phyloP scores from a whole-genome alignment of 2,113 vertebrate genomes.

The Meriones unguiculatus region DNA sequence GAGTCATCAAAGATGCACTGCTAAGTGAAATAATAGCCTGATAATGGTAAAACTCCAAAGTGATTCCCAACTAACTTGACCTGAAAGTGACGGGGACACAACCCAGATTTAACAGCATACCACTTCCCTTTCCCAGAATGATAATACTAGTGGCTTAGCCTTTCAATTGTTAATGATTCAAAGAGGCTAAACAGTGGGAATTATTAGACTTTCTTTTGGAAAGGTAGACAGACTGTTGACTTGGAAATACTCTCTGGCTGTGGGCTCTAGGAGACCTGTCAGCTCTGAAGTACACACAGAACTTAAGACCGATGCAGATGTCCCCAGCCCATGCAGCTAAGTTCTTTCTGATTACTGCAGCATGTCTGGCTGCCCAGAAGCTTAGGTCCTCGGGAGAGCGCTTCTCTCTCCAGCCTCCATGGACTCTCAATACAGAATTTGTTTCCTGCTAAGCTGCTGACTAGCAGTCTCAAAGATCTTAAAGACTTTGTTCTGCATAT shows the following conservation, averaged over 20 bases:
- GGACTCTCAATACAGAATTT: constrained; percentile 14
- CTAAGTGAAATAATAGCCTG: not conserved
- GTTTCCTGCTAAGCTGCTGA: constrained; percentile 18
- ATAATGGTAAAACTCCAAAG: no score
- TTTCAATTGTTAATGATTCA: constrained; percentile 27
- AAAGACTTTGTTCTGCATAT: not conserved
- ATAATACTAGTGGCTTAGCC: not conserved
- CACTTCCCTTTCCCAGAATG: not conserved
- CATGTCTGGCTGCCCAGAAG: not conserved
- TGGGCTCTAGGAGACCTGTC: constrained; percentile 31
- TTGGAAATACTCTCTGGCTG: not conserved
- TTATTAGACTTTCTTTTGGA: not conserved
- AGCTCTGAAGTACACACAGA: constrained; percentile 29
- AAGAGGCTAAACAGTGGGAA: not conserved
- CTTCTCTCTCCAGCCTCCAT: not conserved
- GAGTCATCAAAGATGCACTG: not conserved
- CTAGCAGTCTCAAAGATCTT: not conserved
- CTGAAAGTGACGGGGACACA: not conserved
- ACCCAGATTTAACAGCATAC: not conserved
- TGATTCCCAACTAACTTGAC: not conserved
- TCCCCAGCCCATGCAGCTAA: not conserved
- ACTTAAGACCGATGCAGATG: constrained; percentile 35
- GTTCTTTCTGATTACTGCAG: constrained; percentile 27
- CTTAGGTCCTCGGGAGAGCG: not conserved
- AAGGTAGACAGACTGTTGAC: not conserved